phyloP scores from a whole-genome alignment of 2,797 vertebrate species.

The Dermochelys coriacea region DNA sequence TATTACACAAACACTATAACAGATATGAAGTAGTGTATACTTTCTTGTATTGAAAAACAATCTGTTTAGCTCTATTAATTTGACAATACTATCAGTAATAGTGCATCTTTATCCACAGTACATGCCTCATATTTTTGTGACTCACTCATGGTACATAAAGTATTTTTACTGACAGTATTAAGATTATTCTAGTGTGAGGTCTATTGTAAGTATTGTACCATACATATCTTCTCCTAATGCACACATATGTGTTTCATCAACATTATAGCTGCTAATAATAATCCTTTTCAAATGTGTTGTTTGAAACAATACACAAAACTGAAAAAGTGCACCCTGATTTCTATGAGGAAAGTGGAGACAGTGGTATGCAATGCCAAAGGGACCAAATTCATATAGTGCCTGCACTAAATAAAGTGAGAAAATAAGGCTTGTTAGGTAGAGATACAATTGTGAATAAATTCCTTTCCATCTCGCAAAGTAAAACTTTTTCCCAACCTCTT shows the following conservation, averaged over 20 bases:
- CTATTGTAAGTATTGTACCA: neutral
- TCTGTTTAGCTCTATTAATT: neutral
- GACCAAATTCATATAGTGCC: neutral
- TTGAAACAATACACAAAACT: conserved; percentile 37
- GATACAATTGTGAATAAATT: neutral
- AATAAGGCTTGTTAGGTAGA: neutral
- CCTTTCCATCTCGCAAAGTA: neutral
- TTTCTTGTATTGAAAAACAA: neutral
- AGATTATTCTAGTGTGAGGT: neutral
- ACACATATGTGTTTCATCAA: conserved; percentile 40
- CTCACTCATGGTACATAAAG: neutral
- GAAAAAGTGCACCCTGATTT: conserved; percentile 46
- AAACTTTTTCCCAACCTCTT: neutral
- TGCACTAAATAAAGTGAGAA: neutral
- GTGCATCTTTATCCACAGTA: neutral
- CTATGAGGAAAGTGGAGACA: conserved; percentile 33
- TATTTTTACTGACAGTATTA: neutral
- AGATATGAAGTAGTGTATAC: neutral
- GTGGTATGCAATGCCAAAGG: neutral
- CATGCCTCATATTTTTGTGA: neutral
- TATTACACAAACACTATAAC: neutral
- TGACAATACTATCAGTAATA: neutral
- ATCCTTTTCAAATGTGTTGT: conserved; percentile 29
- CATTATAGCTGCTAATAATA: conserved; percentile 62
- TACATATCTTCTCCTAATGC: neutral